Percentiles rank a stretch among this genome's conserved stretches.
These are phyloP conservation scores for Wasmannia auropunctata DNA, from an alignment of 1,140 invertebrate genomes.

Conservation along the genomic window DNA sequence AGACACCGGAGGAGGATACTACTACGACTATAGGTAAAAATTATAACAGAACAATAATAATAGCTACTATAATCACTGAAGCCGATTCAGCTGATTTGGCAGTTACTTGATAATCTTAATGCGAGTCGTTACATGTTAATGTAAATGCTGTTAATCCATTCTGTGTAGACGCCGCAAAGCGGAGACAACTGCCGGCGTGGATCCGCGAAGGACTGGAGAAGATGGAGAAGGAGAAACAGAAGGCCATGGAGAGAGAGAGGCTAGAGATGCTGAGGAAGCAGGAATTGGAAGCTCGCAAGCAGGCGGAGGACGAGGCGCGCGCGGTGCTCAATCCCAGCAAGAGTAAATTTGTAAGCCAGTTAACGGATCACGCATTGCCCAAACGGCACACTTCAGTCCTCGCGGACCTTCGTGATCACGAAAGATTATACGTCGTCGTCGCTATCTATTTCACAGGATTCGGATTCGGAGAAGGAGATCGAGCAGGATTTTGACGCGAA, in stretches of 20 bases:
- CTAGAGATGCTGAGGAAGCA: conserved; percentile 88
- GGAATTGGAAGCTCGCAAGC: conserved; percentile 87
- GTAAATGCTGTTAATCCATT: not conserved
- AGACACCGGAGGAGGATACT: conserved; percentile 83
- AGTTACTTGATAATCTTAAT: conserved; percentile 7
- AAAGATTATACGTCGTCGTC: not conserved
- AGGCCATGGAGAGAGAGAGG: conserved; percentile 92
- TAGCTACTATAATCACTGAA: not conserved
- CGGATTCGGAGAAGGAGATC: conserved; percentile 86
- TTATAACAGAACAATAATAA: not conserved
- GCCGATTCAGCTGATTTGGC: not conserved
- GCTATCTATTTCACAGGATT: conserved; percentile 80
- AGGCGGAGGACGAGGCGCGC: conserved; percentile 87
- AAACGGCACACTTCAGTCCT: not conserved
- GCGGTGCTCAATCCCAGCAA: conserved; percentile 88
- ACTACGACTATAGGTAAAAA: conserved; percentile 82
- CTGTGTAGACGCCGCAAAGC: conserved; percentile 93
- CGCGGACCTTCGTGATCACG: not conserved
- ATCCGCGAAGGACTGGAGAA: conserved; percentile 98
- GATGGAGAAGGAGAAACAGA: conserved; percentile 98
- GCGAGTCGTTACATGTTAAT: not conserved
- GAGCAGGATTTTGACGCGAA: conserved; percentile 82
- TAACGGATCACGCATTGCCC: not conserved
- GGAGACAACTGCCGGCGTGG: conserved; percentile 97
- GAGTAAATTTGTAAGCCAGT: conserved; percentile 94